phyloP scores from a whole-genome alignment of 2,888 invertebrate species.

The Endomychus coccineus region DNA sequence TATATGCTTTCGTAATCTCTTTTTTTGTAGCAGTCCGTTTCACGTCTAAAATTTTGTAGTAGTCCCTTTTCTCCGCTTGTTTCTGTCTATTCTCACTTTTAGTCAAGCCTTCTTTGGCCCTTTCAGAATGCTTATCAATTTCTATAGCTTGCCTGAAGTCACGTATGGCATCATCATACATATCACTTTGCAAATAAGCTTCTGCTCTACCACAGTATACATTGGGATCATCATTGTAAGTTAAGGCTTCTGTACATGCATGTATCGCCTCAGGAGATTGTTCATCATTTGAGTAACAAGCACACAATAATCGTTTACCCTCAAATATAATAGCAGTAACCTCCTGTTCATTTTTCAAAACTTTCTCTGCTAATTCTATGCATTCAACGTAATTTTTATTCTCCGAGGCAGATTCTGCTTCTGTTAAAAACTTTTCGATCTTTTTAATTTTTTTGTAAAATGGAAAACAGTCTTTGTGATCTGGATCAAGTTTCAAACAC shows the following conservation, averaged over 20 bases:
- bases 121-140: slow-evolving; percentile 66
- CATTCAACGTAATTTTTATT: slow-evolving; percentile 61
- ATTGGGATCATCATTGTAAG: slow-evolving; percentile 65
- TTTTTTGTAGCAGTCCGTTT: slow-evolving; percentile 84
- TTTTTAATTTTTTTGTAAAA: slow-evolving; percentile 96
- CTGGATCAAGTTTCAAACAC: slow-evolving; percentile 94
- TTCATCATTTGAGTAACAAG: slow-evolving; percentile 67
- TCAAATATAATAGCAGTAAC: slow-evolving; percentile 64
- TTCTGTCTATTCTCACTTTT: slow-evolving; percentile 89
- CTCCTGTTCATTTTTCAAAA: slow-evolving; percentile 62
- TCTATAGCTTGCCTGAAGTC: slow-evolving; percentile 82
- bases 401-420: slow-evolving; percentile 56
- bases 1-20: slow-evolving; percentile 92
- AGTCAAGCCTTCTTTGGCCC: slow-evolving; percentile 83
- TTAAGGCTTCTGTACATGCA: slow-evolving; percentile 73
- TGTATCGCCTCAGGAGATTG: slow-evolving; percentile 64
- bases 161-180: slow-evolving; percentile 87
- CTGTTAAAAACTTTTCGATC: slow-evolving; percentile 72
- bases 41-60: slow-evolving; percentile 94
- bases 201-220: slow-evolving; percentile 88
- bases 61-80: slow-evolving; percentile 87
- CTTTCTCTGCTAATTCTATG: slow-evolving; percentile 58
- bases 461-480: slow-evolving; percentile 92
- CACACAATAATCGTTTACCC: slow-evolving; percentile 72
- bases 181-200: slow-evolving; percentile 77